Evolutionary conservation across 2,888 invertebrate species (phyloP), one percentile per base, ranked within the genome.

Genomic region (Trichogramma evanescens): DNA sequence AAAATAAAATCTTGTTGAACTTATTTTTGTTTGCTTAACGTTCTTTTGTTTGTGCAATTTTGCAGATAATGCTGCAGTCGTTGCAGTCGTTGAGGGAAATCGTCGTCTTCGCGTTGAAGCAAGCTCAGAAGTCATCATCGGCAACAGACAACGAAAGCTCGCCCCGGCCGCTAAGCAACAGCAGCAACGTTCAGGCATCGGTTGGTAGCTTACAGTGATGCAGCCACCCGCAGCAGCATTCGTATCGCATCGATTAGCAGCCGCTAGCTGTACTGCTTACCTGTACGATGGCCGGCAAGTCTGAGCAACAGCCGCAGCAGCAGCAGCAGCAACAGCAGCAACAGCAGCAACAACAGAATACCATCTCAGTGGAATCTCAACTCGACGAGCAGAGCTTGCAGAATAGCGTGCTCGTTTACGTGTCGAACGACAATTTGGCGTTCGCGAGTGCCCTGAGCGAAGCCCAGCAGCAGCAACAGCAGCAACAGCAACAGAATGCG

Each of bases 261-360:
- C 70, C 69, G 70, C 71, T 71, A 71, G 72, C 72, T 13, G 48
- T 67, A 66, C 75, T 72, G 74, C 76, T 76, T 75, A 78, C 74
- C 77, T 76, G 76, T 78, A 86, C 83, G 82, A 88, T 88, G 86
- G 86, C 87, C 81, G 85, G 85, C 83, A 87, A 88, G 86, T 85
- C 87, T 86, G 87, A 87, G 82, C 84, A 86, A 81, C 82, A 71
- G 74, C 63, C 64, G 58, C 66, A 67, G 45, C 66, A 67, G 49
- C 70, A 64, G 3, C 67, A 67, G 26, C 66, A 65, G 26, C 68
- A 66, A 26, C 67, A 66, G 5, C 65, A 64, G 8, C 56, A 9
- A 41, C 62, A 59, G 6, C 63, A 62, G 54, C 65, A 66, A 3
- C 69, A 72, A 64, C 65, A 69, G 65, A 67, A 69, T 53, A 39